Base-by-base conservation (phyloP, 2,797 vertebrate genomes). In the Spatula clypeata region DNA sequence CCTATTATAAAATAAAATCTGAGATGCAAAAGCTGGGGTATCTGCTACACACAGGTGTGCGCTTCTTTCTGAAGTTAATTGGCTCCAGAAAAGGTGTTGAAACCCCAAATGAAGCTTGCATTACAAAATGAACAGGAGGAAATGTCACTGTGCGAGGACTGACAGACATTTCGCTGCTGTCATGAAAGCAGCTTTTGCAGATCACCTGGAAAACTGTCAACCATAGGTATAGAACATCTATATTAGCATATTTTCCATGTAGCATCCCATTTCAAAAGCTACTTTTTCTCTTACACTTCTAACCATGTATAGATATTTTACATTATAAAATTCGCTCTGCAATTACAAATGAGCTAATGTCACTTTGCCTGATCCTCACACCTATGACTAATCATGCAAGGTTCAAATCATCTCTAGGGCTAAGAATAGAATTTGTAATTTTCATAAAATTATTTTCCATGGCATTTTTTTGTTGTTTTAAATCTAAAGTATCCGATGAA, bases 381-480 rank as follows among this genome's bases (percentile, higher is more conserved):
- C 40, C 61, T 79, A 79, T 81, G 47, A 91, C 47, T 95, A 85
- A 95, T 58, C 82, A 86, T 58, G 38, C 45, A 88, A 90, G 83
- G 57, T 34, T 84, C 60, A 77, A 80, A 80, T 34, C 57, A 83
- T 51, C 57, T 74, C 58, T 54, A 72, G 10, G 34, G 72, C 24
- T 75, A 94, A 86, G 54, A 89, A 83, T 0, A 84, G 53, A 70
- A 65, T 62, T 83, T 76, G 10, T 34, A 31, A 73, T 94, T 93
- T 95, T 65, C 36, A 84, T 67, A 54, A 80, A 88, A 87, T 87
- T 70, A 67, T 49, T 95, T 93, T 47, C 64, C 76, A 18, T 32
- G 21, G 49, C 18, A 67, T 79, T 82, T 53, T 53, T 17, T 21
- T 24, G 23, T 49, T 49, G 47, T 42, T 66, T 79, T 1, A 16